Base-by-base conservation (phyloP, 1,140 invertebrate species). In the Drosophila triauraria region DNA sequence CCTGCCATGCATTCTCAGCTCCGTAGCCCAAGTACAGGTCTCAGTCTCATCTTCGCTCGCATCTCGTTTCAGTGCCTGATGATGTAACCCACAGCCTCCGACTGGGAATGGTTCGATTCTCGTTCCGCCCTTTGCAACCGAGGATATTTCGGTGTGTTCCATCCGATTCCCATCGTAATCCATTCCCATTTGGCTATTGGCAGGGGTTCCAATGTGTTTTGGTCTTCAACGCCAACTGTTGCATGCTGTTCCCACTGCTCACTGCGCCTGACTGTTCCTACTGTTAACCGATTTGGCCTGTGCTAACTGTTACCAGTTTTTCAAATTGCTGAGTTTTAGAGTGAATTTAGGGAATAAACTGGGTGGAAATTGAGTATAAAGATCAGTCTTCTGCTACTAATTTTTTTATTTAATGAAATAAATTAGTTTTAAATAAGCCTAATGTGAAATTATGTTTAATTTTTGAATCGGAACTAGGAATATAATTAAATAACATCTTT, bases 231-330 rank as follows among this genome's bases (percentile, higher is more conserved):
- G 67, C 42, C 82, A 84, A 84, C 85, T 87, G 84, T 87, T 87
- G 84, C 72, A 70, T 75, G 54, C 75, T 57, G 27, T 43, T 25
- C 17, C 40, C 13, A 27, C 12, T 15, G 0, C 4, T 1, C 1
- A 40, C 15, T 62, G 84, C 84, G 80, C 84, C 80, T 68, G 84
- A 23, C 80, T 71, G 58, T 78, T 80, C 67, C 47, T 50, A 10
- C 35, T 87, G 84, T 87, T 87, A 88, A 84, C 84, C 84, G 84
- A 30, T 87, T 88, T 51, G 9, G 6, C 0, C 3, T 1, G n/a
- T 13, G 12, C 0, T 0, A 68, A 68, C 17, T 80, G 50, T 59
- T 50, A 62, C 84, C 84, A 88, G 77, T 87, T 65, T 87, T 87
- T 50, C 30, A 48, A 59, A 48, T 59, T 48, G n/a, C 13, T 0